Percentiles rank a stretch among this genome's conserved stretches.
These are phyloP conservation scores for Stegostoma tigrinum DNA, from an alignment of 2,113 vertebrate genomes.

Conservation along the genomic window DNA sequence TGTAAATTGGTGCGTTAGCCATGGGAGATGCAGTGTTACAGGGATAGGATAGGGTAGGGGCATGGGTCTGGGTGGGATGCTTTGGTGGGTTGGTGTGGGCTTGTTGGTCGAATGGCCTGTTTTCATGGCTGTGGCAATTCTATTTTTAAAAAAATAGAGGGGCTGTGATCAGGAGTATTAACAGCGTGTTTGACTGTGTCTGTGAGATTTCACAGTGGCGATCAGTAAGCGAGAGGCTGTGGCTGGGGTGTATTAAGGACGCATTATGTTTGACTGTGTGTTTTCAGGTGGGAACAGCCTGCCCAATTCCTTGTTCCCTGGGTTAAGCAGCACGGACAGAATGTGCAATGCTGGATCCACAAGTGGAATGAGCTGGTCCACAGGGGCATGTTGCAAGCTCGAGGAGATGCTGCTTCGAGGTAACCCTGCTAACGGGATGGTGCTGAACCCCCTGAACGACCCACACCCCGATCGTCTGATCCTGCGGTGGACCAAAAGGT, in stretches of 20 bases:
- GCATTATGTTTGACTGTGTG: neutral
- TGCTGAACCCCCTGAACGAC: neutral
- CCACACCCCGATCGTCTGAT: no score
- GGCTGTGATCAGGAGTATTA: no score
- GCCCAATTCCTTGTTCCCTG: constrained; percentile 58
- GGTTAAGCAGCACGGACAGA: constrained; percentile 52
- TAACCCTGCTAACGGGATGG: neutral
- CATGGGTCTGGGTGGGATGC: no score
- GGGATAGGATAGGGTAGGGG: no score
- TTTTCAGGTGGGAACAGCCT: constrained; percentile 67
- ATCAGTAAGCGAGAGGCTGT: neutral
- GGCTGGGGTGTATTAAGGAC: neutral
- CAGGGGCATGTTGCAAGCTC: neutral
- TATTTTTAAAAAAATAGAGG: no score
- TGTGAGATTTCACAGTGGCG: no score
- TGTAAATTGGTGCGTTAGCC: no score
- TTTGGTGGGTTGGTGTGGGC: no score
- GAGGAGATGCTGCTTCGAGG: neutral
- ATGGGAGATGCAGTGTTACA: no score
- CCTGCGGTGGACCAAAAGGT: neutral
- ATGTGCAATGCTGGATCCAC: constrained; percentile 63
- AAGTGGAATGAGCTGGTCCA: constrained; percentile 50
- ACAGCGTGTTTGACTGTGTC: no score
- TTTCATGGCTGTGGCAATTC: no score
- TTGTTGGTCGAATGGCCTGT: no score